A percentile compares a stretch with the other conserved stretches of the same genome.
Evolutionary conservation across 1,140 invertebrate genomes (phyloP).

Genomic region (Ooceraea biroi): DNA sequence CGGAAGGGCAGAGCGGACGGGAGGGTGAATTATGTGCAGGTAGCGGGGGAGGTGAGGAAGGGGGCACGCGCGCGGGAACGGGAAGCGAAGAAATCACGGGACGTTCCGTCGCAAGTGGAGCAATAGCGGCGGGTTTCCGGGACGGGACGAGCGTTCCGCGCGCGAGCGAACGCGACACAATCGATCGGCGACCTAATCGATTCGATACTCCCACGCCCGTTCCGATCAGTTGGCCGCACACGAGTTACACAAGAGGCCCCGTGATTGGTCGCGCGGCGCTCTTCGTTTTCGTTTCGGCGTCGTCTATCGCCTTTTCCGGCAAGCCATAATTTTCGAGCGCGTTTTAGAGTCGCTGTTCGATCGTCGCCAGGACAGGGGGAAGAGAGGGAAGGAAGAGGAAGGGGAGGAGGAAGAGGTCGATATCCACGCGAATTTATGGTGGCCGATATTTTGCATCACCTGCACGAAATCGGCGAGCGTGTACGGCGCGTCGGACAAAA

Average conservation of each 20-base stretch:
- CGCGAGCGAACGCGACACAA: slow-evolving; percentile 24
- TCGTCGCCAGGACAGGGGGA: not conserved
- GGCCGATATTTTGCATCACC: slow-evolving; percentile 37
- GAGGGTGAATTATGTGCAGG: not conserved
- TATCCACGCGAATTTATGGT: slow-evolving; percentile 66
- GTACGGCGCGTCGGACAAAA: slow-evolving; percentile 26
- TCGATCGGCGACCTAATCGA: slow-evolving; percentile 72
- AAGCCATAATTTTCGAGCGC: slow-evolving; percentile 66
- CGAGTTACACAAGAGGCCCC: slow-evolving; percentile 59
- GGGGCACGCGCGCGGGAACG: not conserved
- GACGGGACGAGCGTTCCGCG: slow-evolving; percentile 37
- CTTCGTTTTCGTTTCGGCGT: slow-evolving; percentile 70
- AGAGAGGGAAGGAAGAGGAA: not conserved
- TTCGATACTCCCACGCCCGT: slow-evolving; percentile 74
- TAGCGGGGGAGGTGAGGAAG: not conserved
- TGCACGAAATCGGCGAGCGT: slow-evolving; percentile 40
- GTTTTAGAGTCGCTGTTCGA: slow-evolving; percentile 29
- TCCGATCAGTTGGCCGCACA: slow-evolving; percentile 61
- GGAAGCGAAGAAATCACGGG: slow-evolving; percentile 55
- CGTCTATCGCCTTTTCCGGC: slow-evolving; percentile 71
- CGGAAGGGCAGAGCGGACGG: not conserved
- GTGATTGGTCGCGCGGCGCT: slow-evolving; percentile 62
- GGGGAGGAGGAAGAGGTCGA: not conserved
- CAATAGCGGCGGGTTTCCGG: slow-evolving; percentile 66
- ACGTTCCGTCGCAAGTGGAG: slow-evolving; percentile 63